phyloP scores from a whole-genome alignment of 2,888 invertebrate genomes.

The Phengaris alcon region DNA sequence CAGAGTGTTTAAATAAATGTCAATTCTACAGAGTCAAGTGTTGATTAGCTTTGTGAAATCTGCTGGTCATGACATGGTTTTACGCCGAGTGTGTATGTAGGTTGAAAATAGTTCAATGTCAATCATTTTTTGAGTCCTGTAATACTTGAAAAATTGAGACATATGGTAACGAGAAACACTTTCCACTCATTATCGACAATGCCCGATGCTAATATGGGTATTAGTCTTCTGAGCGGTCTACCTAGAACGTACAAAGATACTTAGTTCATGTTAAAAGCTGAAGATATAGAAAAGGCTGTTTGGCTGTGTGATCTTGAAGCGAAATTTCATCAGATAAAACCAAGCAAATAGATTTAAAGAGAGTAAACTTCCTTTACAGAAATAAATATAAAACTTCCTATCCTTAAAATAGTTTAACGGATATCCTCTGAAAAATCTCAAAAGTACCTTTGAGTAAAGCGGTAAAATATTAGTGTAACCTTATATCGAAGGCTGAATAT shows the following conservation, averaged over 20 bases:
- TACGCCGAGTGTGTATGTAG: not conserved
- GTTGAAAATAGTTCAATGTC: slow-evolving; percentile 11
- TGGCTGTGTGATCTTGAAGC: not conserved
- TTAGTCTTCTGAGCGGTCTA: no score
- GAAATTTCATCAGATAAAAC: not conserved
- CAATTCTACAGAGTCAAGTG: slow-evolving; percentile 3
- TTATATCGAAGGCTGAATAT: not conserved
- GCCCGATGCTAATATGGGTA: no score
- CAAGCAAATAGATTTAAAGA: not conserved
- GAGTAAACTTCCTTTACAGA: slow-evolving; percentile 4
- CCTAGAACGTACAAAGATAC: no score
- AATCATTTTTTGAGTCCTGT: not conserved
- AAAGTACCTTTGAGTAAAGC: not conserved
- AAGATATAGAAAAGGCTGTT: not conserved
- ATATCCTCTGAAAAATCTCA: not conserved
- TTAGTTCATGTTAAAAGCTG: not conserved
- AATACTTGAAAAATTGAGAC: not conserved
- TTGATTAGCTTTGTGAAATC: slow-evolving; percentile 24
- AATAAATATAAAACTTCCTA: not conserved
- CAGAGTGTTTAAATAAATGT: slow-evolving; percentile 27
- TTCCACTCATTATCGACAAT: no score
- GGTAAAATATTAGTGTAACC: slow-evolving; percentile 8
- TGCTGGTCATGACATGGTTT: slow-evolving; percentile 19
- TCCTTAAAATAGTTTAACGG: not conserved
- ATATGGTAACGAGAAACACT: not conserved